Evolutionary conservation across 1,140 invertebrate genomes (phyloP).

Genomic region (Euglossa dilemma): DNA sequence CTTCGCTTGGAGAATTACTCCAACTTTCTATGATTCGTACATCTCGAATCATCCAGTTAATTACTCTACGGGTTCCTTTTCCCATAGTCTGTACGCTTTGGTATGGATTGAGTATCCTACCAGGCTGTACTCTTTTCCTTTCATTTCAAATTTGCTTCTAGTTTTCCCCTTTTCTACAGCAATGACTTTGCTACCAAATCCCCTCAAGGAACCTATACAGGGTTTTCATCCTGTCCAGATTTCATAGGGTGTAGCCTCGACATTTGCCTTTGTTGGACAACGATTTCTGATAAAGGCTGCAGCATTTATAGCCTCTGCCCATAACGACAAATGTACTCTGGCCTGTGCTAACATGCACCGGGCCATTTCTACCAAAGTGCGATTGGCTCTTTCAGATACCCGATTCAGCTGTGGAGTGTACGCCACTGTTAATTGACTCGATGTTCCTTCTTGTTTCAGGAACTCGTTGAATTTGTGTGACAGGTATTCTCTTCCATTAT

Average conservation of each 20-base stretch:
- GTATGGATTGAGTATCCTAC: neutral
- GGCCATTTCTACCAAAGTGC: constrained; percentile 3
- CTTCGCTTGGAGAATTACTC: neutral
- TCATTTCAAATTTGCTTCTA: neutral
- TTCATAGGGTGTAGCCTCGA: constrained; percentile 1
- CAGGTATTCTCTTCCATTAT: too few relatives aligned
- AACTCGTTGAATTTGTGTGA: neutral
- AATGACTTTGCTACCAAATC: neutral
- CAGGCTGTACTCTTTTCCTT: neutral
- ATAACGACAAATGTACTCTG: neutral
- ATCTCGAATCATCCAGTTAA: neutral
- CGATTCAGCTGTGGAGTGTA: constrained; percentile 3
- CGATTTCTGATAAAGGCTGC: neutral
- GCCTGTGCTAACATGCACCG: too few relatives aligned
- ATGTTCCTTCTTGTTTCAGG: too few relatives aligned
- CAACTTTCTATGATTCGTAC: neutral
- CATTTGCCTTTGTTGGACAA: neutral
- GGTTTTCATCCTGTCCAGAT: neutral
- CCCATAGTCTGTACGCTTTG: neutral
- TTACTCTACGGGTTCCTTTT: constrained; percentile 4
- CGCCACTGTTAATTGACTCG: too few relatives aligned
- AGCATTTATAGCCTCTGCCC: neutral
- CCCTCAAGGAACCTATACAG: neutral
- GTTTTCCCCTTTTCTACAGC: neutral
- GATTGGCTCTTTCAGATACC: neutral